Base-by-base conservation (phyloP, 2,888 invertebrate species). In the Lithodes maja region DNA sequence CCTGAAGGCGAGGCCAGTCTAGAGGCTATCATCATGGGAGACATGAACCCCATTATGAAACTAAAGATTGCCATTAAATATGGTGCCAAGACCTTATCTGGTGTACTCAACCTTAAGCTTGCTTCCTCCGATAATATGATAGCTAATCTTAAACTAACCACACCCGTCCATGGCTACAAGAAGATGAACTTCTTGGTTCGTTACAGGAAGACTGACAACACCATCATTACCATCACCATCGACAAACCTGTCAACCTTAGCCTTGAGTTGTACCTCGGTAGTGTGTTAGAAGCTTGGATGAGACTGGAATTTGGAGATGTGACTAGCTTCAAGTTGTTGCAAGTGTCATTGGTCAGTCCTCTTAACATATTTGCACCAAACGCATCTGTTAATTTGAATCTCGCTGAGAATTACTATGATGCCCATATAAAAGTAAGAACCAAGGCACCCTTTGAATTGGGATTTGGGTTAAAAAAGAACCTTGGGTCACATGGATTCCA, bases 141-240 rank as follows among this genome's bases (percentile, higher is more conserved):
- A 17, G 33, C 55, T 9, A 75, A 74, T n/a, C 53, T 88, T 12
- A 85, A 83, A 50, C 55, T 88, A 50, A 33, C 85, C 17, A 90
- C 90, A 17, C 90, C 90, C 1, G 61, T 90, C 75, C 78, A 71
- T 69, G 86, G 86, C 17, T 85, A 83, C 75, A 88, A 86, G 80
- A 90, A 78, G 15, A 17, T 84, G 15, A 74, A 74, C 54, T 68
- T 9, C 49, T 12, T 77, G 54, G 55, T 68, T 54, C 77, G 74
- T n/a, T 68, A 52, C 83, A 49, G 54, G 49, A 17, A 77, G 68
- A 61, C 71, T 5, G 83, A 87, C 12, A 9, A 53, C 2, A 74
- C 78, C 12, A 82, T n/a, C 3, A 54, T 88, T 1, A 50, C 78
- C 54, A 12, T 90, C 33, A 75, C 61, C 50, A 17, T 81, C 15